phyloP scores from a whole-genome alignment of 2,797 vertebrate species.

The Sebastes paucispinis region DNA sequence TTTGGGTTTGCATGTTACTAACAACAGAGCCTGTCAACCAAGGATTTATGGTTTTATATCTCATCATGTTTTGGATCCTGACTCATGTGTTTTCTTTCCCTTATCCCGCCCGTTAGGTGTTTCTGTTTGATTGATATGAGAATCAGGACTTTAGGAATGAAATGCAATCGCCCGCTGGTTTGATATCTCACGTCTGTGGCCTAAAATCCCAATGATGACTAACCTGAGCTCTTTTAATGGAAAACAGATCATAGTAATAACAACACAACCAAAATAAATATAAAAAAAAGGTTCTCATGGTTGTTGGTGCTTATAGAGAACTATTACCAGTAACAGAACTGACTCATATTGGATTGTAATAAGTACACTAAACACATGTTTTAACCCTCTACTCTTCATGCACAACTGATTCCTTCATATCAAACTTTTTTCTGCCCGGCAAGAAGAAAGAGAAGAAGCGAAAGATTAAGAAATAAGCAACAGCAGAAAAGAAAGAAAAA shows the following conservation, averaged over 20 bases:
- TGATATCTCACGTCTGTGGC: background rate
- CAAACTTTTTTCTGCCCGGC: background rate
- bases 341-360: background rate
- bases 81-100: background rate
- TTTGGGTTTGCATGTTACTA: background rate
- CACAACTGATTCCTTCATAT: background rate
- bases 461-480: slow-evolving; percentile 27
- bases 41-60: background rate
- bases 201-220: background rate
- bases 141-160: background rate
- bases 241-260: background rate
- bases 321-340: background rate
- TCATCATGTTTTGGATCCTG: background rate
- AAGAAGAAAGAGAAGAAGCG: slow-evolving; percentile 17
- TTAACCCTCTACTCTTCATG: background rate
- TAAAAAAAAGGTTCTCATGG: background rate
- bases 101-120: background rate
- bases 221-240: background rate
- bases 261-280: background rate
- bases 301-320: background rate
- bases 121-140: background rate
- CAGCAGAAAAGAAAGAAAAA: slow-evolving; percentile 37
- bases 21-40: background rate
- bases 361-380: background rate
- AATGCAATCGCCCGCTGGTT: background rate